Base-by-base conservation (phyloP, 2,888 invertebrate species). In the Apodemia zela region DNA sequence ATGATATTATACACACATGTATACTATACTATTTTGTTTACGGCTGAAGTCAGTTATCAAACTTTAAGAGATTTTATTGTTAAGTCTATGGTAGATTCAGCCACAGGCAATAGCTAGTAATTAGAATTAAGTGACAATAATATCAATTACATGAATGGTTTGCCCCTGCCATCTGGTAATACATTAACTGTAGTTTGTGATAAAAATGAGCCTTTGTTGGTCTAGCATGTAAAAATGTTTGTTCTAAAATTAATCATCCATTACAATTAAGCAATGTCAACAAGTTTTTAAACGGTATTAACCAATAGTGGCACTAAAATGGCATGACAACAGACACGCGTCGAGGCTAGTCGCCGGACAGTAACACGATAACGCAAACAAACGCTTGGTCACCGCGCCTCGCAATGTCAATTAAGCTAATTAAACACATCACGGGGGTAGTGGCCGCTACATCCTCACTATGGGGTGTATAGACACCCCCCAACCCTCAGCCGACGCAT, bases 321-420 rank as follows among this genome's bases (percentile, higher is more conserved):
- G 25, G 11, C 51, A 15, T 21, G 18, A 10, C 49, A 51, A 51
- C 49, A 51, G 49, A 51, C 5, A 15, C 51, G 51, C 7, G 25
- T 25, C 51, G 51, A 13, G 25, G 13, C 51, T 21, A 54, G 51
- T 21, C 49, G 49, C 51, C 13, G 51, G 13, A 21, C 68, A 69
- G 90, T 85, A 89, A 90, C 77, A 80, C 79, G 87, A 90, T 89
- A 89, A 81, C 73, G 81, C 88, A 90, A 89, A 90, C 89, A 91
- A 89, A 85, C 84, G 87, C 81, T 87, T 81, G 89, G 89, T 89
- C 89, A 88, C 83, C 87, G 82, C 87, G 84, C 87, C 89, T 88
- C 87, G 84, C 85, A 82, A 87, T 88, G 90, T 90, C 90, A 90
- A 91, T 91, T 90, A 90, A 84, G 89, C 89, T 91, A 90, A 91